A percentile compares a stretch with the other conserved stretches of the same genome.
These are phyloP conservation scores for Magallana angulata DNA, from an alignment of 1,140 invertebrate genomes.

Conservation along the genomic window DNA sequence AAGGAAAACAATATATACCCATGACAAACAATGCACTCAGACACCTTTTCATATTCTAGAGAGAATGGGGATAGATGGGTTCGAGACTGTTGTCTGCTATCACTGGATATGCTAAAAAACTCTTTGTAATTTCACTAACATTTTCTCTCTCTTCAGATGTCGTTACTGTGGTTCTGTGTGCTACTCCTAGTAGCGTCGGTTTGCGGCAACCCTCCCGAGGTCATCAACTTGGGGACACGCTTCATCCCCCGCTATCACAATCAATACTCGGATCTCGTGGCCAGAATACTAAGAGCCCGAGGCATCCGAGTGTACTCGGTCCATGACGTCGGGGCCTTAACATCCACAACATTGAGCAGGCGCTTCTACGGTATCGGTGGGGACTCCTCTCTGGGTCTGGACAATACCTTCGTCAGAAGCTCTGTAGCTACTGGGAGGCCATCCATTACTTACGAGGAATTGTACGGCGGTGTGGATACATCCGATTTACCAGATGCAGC, in stretches of 20 bases:
- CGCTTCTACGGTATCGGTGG: not conserved
- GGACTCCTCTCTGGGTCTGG: not conserved
- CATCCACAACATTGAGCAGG: not conserved
- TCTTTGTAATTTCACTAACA: too few relatives aligned
- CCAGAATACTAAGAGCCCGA: not conserved
- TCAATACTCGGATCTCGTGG: not conserved
- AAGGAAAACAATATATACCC: too few relatives aligned
- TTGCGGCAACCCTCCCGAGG: not conserved
- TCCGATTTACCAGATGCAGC: not conserved
- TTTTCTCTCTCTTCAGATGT: not conserved
- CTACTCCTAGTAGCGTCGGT: not conserved
- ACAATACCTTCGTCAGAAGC: not conserved
- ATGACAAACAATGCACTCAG: too few relatives aligned
- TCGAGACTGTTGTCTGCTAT: too few relatives aligned
- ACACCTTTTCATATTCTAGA: too few relatives aligned
- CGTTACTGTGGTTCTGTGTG: not conserved
- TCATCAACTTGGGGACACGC: not conserved
- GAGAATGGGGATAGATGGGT: too few relatives aligned
- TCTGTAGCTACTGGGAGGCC: not conserved
- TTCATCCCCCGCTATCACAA: not conserved
- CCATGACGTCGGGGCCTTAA: not conserved
- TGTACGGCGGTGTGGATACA: not conserved
- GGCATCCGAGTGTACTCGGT: not conserved
- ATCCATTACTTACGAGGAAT: not conserved
- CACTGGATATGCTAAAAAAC: too few relatives aligned